Evolutionary conservation across 2,888 invertebrate species (phyloP).

Genomic region (Hydriomena furcata): DNA sequence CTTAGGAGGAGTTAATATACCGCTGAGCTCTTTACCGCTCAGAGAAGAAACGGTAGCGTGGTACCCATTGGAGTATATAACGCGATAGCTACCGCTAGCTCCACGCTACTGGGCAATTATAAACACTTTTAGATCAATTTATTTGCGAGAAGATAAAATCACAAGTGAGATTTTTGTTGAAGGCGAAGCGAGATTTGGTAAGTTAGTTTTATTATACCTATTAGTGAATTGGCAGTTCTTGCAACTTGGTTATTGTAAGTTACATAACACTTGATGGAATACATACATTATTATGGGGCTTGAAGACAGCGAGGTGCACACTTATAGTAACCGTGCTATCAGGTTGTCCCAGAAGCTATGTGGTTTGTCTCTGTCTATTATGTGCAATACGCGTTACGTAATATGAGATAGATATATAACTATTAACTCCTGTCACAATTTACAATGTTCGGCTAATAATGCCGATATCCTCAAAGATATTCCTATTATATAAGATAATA

Average conservation of each 20-base stretch:
- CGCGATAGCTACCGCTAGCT: constrained; percentile 69
- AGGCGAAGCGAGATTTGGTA: background rate
- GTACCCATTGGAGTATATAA: constrained; percentile 88
- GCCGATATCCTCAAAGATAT: no score
- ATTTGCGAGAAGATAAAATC: constrained; percentile 18
- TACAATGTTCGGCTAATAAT: no score
- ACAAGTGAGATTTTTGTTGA: background rate
- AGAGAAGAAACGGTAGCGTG: constrained; percentile 92
- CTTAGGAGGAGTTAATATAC: constrained; percentile 94
- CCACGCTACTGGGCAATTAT: constrained; percentile 66
- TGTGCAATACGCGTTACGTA: background rate
- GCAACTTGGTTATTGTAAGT: no score
- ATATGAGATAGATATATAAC: background rate
- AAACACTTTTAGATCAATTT: constrained; percentile 36
- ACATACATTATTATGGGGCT: no score
- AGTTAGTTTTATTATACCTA: background rate
- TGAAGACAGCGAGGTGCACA: no score
- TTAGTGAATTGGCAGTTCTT: no score
- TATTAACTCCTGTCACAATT: no score
- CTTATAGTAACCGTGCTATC: no score
- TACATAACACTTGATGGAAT: no score
- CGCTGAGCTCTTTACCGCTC: constrained; percentile 88
- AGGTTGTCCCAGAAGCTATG: no score
- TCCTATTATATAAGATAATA: no score
- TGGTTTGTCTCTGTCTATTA: background rate